Evolutionary conservation across 2,113 vertebrate genomes (phyloP), one percentile per base, ranked within the genome.

Genomic region (Entelurus aequoreus): DNA sequence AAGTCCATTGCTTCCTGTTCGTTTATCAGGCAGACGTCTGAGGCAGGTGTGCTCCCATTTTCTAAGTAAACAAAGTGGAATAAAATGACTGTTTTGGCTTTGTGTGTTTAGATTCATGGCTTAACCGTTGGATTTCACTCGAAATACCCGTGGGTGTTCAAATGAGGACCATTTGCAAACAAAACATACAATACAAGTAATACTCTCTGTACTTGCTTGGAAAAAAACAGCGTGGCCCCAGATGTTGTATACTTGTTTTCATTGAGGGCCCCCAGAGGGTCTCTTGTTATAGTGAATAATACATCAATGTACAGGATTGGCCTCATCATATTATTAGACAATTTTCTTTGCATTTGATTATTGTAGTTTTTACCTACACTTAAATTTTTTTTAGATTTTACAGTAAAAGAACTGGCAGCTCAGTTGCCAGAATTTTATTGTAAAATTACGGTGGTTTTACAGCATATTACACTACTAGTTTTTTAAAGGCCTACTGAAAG

Each of bases 71-170:
- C 77, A 75, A 19, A 58, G 47, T 19, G 54, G 54, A 16, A 40
- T 38, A n/a, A 40, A 40, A 44, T 44, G 16, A 40, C 54, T 4
- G 12, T 48, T 56, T 78, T 84, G 84, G 84, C 76, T 80, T 82
- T 86, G 83, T 82, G 72, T 54, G n/a, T 56, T 69, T 59, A 71
- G 69, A 86, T 87, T 82, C 84, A 87, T 84, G 65, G 65, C 74
- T 66, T 8, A 8, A 52, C 75, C 35, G 69, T 77, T 79, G 71
- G 71, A 80, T 80, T 84, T 78, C 78, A 86, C 81, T 87, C 83
- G 83, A 71, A 84, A 79, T 56, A 35, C 67, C 72, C 71, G 76
- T 77, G 77, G 77, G 65, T 67, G 75, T 66, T 57, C 69, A 77
- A 80, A 79, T 82, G 80, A 83, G 59, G 56, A 53, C 69, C 47